phyloP scores from a whole-genome alignment of 2,113 vertebrate genomes.

The Pseudopipra pipra region DNA sequence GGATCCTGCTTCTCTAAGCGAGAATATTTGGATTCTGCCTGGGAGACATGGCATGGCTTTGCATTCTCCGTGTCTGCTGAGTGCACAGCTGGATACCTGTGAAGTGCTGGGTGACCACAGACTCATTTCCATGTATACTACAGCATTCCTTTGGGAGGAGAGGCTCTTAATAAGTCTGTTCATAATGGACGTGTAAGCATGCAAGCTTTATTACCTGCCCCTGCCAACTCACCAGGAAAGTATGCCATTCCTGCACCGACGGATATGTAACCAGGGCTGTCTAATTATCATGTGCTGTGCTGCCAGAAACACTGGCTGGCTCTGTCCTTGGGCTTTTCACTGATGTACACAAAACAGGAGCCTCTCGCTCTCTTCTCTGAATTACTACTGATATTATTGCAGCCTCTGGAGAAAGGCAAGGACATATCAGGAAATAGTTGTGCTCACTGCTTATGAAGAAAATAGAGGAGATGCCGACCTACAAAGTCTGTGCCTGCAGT shows the following conservation, averaged over 20 bases:
- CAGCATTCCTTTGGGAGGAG: constrained; percentile 41
- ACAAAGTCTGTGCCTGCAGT: neutral
- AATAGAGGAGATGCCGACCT: neutral
- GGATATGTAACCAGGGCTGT: constrained; percentile 16
- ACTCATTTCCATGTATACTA: neutral
- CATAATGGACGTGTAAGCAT: neutral
- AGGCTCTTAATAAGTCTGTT: constrained; percentile 23
- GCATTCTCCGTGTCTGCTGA: neutral
- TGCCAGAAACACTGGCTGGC: neutral
- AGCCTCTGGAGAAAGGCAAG: neutral
- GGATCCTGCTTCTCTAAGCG: neutral
- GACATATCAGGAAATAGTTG: neutral
- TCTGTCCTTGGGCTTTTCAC: constrained; percentile 10
- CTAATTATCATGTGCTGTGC: neutral
- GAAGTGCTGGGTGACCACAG: neutral
- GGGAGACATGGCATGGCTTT: neutral
- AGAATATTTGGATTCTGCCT: neutral
- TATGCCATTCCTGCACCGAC: constrained; percentile 17
- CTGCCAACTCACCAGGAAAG: constrained; percentile 52
- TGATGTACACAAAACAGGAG: neutral
- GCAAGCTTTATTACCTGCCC: constrained; percentile 28
- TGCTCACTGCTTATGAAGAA: neutral
- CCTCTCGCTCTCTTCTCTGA: neutral
- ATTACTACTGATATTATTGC: neutral
- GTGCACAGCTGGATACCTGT: neutral